Evolutionary conservation across 2,888 invertebrate species (phyloP).

Genomic region (Diarsia rubi): DNA sequence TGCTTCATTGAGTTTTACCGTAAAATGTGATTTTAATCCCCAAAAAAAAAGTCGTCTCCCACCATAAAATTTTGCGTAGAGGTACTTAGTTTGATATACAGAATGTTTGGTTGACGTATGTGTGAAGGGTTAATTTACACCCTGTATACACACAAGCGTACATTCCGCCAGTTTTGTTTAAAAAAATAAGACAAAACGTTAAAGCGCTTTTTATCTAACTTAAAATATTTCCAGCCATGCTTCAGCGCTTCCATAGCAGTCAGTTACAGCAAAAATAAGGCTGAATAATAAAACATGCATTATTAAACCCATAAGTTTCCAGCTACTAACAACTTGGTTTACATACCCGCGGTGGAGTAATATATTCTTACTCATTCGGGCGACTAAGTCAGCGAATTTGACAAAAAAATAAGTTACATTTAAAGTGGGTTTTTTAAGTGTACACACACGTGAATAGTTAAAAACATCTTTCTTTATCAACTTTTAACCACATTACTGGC

Average conservation of each 20-base stretch:
- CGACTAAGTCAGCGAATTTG: conserved; percentile 42
- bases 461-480: neutral
- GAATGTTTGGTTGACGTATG: too few species aligned
- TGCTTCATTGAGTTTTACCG: too few species aligned
- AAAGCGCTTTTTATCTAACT: conserved; percentile 18
- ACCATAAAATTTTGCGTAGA: too few species aligned
- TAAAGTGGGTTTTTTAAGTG: neutral
- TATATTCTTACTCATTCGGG: conserved; percentile 62
- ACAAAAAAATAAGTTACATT: neutral
- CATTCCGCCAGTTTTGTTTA: too few species aligned
- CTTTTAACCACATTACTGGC: neutral
- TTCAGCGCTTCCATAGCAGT: conserved; percentile 31
- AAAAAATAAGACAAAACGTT: neutral
- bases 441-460: neutral
- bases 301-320: conserved; percentile 72
- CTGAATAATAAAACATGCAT: conserved; percentile 66
- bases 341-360: conserved; percentile 64
- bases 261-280: conserved; percentile 51
- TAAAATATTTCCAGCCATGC: conserved; percentile 14
- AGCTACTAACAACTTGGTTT: conserved; percentile 68
- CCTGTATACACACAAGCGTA: too few species aligned
- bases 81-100: too few species aligned
- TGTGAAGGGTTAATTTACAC: too few species aligned
- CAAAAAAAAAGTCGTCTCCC: too few species aligned
- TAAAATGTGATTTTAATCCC: too few species aligned